A percentile compares a stretch with the other conserved stretches of the same genome.
Conservation (phyloP, 2,113 vertebrate species). For the Sinocyclocheilus anophthalmus region DNA sequence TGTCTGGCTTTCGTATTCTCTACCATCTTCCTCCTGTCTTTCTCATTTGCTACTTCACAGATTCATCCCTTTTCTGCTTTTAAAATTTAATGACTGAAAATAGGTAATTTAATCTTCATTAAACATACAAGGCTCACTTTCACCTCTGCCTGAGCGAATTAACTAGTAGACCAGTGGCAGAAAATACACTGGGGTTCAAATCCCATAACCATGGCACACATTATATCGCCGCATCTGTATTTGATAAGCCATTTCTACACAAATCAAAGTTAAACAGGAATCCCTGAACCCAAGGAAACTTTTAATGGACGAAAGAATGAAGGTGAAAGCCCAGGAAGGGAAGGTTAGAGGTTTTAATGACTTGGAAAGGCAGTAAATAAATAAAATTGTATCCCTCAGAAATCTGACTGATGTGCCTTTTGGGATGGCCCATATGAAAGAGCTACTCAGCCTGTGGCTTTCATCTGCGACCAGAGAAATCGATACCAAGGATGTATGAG, state of each 20-base stretch:
- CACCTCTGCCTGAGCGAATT: conserved; percentile 66
- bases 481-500: conserved; percentile 71
- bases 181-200: conserved; percentile 64
- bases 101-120: conserved; percentile 79
- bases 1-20: conserved; percentile 40
- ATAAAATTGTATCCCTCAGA: conserved; percentile 72
- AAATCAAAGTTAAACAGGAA: conserved; percentile 66
- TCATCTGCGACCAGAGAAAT: conserved; percentile 72
- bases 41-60: conserved; percentile 62
- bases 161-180: conserved; percentile 61
- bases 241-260: conserved; percentile 59
- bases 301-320: conserved; percentile 69
- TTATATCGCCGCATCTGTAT: conserved; percentile 67
- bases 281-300: conserved; percentile 56
- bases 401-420: conserved; percentile 77
- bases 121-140: conserved; percentile 71
- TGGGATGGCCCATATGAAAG: conserved; percentile 71
- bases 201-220: conserved; percentile 63
- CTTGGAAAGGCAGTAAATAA: conserved; percentile 73
- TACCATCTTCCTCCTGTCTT: conserved; percentile 50
- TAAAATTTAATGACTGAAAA: conserved; percentile 75
- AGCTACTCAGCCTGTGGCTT: conserved; percentile 73
- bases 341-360: conserved; percentile 69
- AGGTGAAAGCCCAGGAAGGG: conserved; percentile 66
- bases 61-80: conserved; percentile 60